Conservation (phyloP, 2,888 invertebrate species). For the Nineta flava region DNA sequence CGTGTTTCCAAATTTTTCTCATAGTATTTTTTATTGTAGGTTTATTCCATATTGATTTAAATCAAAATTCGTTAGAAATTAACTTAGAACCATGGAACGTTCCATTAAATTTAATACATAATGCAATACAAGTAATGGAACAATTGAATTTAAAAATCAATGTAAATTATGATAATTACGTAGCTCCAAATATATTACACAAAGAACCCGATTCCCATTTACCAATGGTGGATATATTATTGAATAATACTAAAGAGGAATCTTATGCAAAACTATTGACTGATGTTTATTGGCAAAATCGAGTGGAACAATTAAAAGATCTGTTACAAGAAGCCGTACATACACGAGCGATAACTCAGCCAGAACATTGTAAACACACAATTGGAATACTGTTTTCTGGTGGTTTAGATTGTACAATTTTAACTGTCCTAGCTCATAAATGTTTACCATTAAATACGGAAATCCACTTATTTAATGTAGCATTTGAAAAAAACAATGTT, state of each 20-base stretch:
- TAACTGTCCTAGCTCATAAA: constrained; percentile 65
- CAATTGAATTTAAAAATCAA: constrained; percentile 20
- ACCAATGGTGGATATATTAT: neutral
- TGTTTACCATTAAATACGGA: constrained; percentile 44
- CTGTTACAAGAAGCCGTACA: constrained; percentile 41
- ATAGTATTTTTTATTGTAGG: neutral
- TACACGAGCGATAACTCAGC: constrained; percentile 41
- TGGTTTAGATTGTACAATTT: constrained; percentile 86
- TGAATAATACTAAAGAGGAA: neutral
- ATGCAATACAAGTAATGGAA: constrained; percentile 23
- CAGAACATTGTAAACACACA: constrained; percentile 45
- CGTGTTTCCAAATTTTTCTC: too few species aligned
- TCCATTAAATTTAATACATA: constrained; percentile 18
- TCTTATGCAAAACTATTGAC: neutral
- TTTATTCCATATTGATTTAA: constrained; percentile 36
- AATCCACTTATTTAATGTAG: constrained; percentile 90
- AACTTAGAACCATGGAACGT: constrained; percentile 29
- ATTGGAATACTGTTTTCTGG: constrained; percentile 84
- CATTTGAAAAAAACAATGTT: constrained; percentile 46
- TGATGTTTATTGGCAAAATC: constrained; percentile 19
- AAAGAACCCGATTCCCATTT: neutral
- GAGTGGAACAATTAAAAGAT: constrained; percentile 30
- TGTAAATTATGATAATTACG: constrained; percentile 4
- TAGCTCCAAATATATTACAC: neutral
- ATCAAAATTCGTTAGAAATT: constrained; percentile 22